Evolutionary conservation across 2,797 vertebrate species (phyloP).

Genomic region (Serranus cabrilla): DNA sequence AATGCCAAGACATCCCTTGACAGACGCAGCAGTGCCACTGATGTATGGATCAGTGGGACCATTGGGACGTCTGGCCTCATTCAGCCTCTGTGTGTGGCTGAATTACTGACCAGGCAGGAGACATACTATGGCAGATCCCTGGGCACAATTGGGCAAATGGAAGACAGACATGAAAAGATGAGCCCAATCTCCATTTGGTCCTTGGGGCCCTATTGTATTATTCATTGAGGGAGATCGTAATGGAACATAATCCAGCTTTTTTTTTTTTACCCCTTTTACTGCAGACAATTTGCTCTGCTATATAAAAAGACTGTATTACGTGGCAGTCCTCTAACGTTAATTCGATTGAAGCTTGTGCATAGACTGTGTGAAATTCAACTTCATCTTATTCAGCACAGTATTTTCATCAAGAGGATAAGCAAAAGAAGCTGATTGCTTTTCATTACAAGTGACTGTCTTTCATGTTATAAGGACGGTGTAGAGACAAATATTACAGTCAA

Average conservation of each 20-base stretch:
- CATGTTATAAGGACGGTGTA: background rate
- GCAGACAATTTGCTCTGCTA: constrained; percentile 55
- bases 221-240: constrained; percentile 65
- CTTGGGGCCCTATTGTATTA: constrained; percentile 66
- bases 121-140: constrained; percentile 33
- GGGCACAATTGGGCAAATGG: constrained; percentile 41
- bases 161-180: constrained; percentile 57
- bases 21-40: background rate
- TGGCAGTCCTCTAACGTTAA: constrained; percentile 46
- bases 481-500: constrained; percentile 39
- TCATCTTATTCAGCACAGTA: constrained; percentile 23
- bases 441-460: constrained; percentile 28
- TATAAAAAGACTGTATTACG: constrained; percentile 52
- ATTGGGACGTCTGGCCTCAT: constrained; percentile 26
- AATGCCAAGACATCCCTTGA: constrained; percentile 59
- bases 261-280: constrained; percentile 63
- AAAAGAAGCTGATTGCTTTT: constrained; percentile 42
- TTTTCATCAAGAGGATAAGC: constrained; percentile 35
- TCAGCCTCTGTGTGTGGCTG: constrained; percentile 33
- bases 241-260: constrained; percentile 67
- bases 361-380: constrained; percentile 39
- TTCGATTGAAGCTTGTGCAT: constrained; percentile 42
- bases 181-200: constrained; percentile 66
- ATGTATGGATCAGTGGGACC: constrained; percentile 22
- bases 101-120: constrained; percentile 38